Conservation (phyloP, 1,140 invertebrate species). For the Apocrypta bakeri region DNA sequence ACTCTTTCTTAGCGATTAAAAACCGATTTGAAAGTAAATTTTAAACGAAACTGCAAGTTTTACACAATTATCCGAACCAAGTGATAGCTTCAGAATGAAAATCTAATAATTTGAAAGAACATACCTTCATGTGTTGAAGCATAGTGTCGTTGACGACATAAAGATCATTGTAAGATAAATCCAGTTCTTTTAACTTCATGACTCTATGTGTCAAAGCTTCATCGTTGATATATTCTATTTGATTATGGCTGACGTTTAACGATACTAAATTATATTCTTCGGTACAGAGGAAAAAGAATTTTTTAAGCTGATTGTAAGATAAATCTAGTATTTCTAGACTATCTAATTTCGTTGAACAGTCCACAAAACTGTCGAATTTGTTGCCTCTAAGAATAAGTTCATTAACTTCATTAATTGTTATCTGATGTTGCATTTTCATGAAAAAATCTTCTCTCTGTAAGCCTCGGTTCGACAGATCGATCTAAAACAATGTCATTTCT, state of each 20-base stretch:
- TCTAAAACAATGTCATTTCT: constrained; percentile 58
- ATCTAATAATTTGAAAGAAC: neutral
- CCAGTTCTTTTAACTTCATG: constrained; percentile 65
- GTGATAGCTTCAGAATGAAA: too few species aligned
- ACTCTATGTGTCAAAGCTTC: constrained; percentile 66
- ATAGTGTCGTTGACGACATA: constrained; percentile 68
- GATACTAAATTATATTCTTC: constrained; percentile 65
- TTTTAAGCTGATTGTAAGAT: constrained; percentile 68
- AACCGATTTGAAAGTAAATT: neutral
- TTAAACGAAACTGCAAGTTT: too few species aligned
- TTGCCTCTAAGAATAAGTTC: constrained; percentile 67
- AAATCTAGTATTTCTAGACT: constrained; percentile 64
- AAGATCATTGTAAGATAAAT: constrained; percentile 68
- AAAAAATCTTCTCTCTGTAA: constrained; percentile 70
- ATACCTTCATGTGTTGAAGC: constrained; percentile 69
- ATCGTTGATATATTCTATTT: constrained; percentile 69
- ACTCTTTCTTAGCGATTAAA: neutral
- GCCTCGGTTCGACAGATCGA: constrained; percentile 63
- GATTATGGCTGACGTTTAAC: constrained; percentile 70
- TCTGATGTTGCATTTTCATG: constrained; percentile 59
- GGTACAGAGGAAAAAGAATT: constrained; percentile 68
- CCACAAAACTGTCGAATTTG: constrained; percentile 70
- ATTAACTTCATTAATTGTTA: constrained; percentile 62
- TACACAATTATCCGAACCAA: too few species aligned
- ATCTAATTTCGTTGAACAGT: constrained; percentile 68